phyloP scores from a whole-genome alignment of 2,888 invertebrate genomes.

The Nomada ferruginata region DNA sequence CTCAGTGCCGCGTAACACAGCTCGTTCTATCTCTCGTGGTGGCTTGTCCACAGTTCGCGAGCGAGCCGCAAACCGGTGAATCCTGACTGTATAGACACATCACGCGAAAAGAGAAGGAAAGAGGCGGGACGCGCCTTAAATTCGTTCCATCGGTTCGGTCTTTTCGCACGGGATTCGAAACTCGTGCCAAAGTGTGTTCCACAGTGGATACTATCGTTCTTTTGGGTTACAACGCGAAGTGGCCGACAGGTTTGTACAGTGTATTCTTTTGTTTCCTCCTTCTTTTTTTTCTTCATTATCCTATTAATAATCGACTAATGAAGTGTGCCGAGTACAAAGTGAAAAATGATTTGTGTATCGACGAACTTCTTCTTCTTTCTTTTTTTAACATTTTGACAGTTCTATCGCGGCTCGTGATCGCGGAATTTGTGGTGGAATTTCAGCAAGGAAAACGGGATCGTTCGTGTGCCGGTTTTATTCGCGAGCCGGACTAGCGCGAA shows the following conservation, averaged over 20 bases:
- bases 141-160: slow-evolving; percentile 41
- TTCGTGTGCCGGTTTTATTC: slow-evolving; percentile 7
- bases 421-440: slow-evolving; percentile 9
- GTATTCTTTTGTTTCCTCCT: background rate
- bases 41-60: background rate
- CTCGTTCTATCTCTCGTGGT: background rate
- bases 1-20: slow-evolving; percentile 38
- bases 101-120: slow-evolving; percentile 4
- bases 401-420: background rate
- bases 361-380: background rate
- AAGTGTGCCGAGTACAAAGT: background rate
- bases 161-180: slow-evolving; percentile 55
- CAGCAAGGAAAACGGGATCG: slow-evolving; percentile 6
- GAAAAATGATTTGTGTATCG: slow-evolving; percentile 1
- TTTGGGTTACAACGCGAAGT: slow-evolving; percentile 62
- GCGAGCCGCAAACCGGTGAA: background rate
- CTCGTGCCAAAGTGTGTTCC: slow-evolving; percentile 65
- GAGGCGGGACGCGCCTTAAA: slow-evolving; percentile 46
- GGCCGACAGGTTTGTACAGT: slow-evolving; percentile 61
- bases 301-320: background rate
- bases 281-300: background rate
- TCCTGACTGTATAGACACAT: background rate
- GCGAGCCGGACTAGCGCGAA: background rate
- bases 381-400: background rate
- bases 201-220: slow-evolving; percentile 63